Base-by-base conservation (phyloP, 1,140 invertebrate genomes). In the Drosophila nigrodunni region DNA sequence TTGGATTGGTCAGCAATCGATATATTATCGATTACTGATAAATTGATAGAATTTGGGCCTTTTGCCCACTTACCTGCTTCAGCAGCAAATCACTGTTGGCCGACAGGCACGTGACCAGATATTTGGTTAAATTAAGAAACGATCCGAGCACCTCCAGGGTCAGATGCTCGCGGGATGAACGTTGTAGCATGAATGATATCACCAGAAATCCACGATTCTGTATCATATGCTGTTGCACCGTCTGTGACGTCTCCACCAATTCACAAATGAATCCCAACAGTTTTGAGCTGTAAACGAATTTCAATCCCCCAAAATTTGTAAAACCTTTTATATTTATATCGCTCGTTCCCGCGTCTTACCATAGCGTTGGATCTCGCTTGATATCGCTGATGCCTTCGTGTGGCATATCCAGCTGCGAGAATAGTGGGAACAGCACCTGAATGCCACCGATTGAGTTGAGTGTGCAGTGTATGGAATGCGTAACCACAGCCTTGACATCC, bases 371-470 rank as follows among this genome's bases (percentile, higher is more conserved):
- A 93, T 98, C 97, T 83, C 96, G 94, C 92, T 97, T 97, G 65
- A 95, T 94, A 86, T 97, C 97, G 58, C 95, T 94, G 3, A 95
- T 93, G 79, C 95, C 95, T 92, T 97, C 96, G 90, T 97, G 97
- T 92, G 96, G 96, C 94, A 98, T 95, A 93, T 99, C 98, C 83
- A 99, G 94, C 94, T 99, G 98, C 43, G 98, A 97, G 94, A 99
- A 99, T 68, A 99, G 94, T 64, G 99, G 99, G 93, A 99, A 99
- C 71, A 99, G 94, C 85, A 99, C 98, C 95, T 99, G 98, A 83
- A 99, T 98, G 59, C 99, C 99, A 67, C 99, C 99, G 90, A 99
- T 97, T 39, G 98, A 99, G 94, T 99, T 99, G 75, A 99, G 94
- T 6, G 98, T 99, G 93, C 97, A 98, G 93, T 99, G 98, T 93